phyloP scores from a whole-genome alignment of 2,113 vertebrate species.

The Thamnaconus septentrionalis region DNA sequence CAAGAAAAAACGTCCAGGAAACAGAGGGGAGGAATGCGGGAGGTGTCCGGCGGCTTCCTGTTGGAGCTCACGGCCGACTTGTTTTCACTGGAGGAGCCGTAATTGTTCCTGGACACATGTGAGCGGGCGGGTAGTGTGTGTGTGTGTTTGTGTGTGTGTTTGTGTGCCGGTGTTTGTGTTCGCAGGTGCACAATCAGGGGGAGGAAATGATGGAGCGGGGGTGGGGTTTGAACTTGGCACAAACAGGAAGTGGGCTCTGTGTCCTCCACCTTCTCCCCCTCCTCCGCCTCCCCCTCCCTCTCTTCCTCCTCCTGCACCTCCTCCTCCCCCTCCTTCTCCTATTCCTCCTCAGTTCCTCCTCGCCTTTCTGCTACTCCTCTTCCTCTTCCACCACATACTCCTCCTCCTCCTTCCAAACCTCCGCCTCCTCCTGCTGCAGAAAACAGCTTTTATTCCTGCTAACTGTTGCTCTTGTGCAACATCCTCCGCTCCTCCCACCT shows the following conservation, averaged over 20 bases:
- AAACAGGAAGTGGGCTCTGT: conserved; percentile 68
- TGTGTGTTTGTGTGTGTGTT: background rate
- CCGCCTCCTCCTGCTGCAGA: too few relatives aligned
- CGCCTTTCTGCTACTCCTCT: too few relatives aligned
- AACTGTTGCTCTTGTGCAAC: conserved; percentile 28
- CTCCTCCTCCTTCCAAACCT: too few relatives aligned
- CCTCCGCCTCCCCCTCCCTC: conserved; percentile 29
- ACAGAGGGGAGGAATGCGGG: conserved; percentile 14
- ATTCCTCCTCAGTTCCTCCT: too few relatives aligned
- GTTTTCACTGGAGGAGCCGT: conserved; percentile 43
- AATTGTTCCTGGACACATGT: conserved; percentile 53
- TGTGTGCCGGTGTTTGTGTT: background rate
- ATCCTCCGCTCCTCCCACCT: conserved; percentile 34
- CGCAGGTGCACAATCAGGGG: conserved; percentile 65
- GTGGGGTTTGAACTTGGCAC: conserved; percentile 63
- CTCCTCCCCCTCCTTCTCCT: too few relatives aligned
- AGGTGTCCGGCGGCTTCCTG: conserved; percentile 1
- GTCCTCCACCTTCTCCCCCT: conserved; percentile 36
- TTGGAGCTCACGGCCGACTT: conserved; percentile 32
- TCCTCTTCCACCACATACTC: too few relatives aligned
- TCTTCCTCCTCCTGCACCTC: conserved; percentile 14
- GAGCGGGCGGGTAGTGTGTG: too few relatives aligned
- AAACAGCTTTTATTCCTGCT: background rate
- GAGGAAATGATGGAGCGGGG: conserved; percentile 64
- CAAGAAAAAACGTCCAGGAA: conserved; percentile 27